These are phyloP conservation scores for Eupithecia vulgata DNA, from an alignment of 2,888 invertebrate species.

Conservation along the genomic window DNA sequence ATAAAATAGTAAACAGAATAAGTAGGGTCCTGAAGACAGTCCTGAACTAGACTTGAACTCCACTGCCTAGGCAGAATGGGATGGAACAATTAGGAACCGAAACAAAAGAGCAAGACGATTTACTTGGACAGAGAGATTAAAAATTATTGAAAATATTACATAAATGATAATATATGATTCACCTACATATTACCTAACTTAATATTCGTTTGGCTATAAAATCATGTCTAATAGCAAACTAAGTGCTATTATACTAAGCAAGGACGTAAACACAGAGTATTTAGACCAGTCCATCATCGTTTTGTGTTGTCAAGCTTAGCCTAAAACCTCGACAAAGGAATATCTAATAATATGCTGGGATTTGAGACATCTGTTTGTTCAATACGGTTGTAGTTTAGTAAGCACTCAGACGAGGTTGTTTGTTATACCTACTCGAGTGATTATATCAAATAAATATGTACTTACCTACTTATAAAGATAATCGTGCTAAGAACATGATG, in stretches of 20 bases:
- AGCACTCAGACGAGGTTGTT: background rate
- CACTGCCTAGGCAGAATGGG: too few relatives aligned
- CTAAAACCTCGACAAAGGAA: conserved; percentile 10
- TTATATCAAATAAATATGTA: background rate
- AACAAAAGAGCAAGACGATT: too few relatives aligned
- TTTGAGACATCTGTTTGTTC: conserved; percentile 5
- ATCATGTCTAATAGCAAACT: background rate
- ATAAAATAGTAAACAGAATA: too few relatives aligned
- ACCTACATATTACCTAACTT: background rate
- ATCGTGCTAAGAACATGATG: background rate
- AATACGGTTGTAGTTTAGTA: background rate
- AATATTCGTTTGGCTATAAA: background rate
- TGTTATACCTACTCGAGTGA: background rate
- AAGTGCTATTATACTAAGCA: background rate
- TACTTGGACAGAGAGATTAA: too few relatives aligned
- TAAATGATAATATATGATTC: background rate
- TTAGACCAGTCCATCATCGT: background rate
- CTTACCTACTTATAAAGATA: background rate
- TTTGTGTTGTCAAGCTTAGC: conserved; percentile 12
- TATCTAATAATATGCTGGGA: conserved; percentile 16
- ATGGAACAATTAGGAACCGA: too few relatives aligned
- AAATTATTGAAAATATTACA: too few relatives aligned
- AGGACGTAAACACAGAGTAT: background rate
- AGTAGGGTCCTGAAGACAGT: too few relatives aligned
- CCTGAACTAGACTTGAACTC: too few relatives aligned